Evolutionary conservation across 2,888 invertebrate genomes (phyloP).

Genomic region (Idaea dimidiata): DNA sequence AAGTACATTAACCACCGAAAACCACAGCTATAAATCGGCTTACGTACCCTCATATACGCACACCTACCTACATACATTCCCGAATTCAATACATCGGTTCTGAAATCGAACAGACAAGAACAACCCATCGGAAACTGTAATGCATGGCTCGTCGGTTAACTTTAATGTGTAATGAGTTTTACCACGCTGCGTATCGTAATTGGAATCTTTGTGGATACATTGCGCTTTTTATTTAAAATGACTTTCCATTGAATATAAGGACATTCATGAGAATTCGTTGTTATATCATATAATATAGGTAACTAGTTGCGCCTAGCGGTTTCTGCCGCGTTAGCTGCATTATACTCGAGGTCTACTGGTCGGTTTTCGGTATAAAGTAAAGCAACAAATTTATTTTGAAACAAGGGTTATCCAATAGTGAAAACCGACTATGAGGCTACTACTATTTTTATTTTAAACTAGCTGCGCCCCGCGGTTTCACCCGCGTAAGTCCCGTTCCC

Average conservation of each 20-base stretch:
- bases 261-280: background rate
- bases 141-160: slow-evolving; percentile 13
- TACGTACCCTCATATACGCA: background rate
- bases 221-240: background rate
- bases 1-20: background rate
- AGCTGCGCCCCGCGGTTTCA: too few species aligned
- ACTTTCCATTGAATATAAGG: slow-evolving; percentile 3
- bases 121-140: slow-evolving; percentile 11
- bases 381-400: too few species aligned
- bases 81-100: slow-evolving; percentile 14
- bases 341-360: too few species aligned
- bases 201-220: background rate
- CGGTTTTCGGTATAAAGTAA: too few species aligned
- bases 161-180: slow-evolving; percentile 20
- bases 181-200: slow-evolving; percentile 9
- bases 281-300: background rate
- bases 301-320: too few species aligned
- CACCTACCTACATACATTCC: slow-evolving; percentile 3
- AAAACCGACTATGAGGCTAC: too few species aligned
- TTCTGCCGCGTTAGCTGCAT: too few species aligned
- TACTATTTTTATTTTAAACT: too few species aligned
- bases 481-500: too few species aligned
- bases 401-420: too few species aligned
- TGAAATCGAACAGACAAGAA: slow-evolving; percentile 11
- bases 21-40: background rate